These are phyloP conservation scores for Zygogramma bicolorata DNA, from an alignment of 2,888 invertebrate genomes.

Conservation along the genomic window DNA sequence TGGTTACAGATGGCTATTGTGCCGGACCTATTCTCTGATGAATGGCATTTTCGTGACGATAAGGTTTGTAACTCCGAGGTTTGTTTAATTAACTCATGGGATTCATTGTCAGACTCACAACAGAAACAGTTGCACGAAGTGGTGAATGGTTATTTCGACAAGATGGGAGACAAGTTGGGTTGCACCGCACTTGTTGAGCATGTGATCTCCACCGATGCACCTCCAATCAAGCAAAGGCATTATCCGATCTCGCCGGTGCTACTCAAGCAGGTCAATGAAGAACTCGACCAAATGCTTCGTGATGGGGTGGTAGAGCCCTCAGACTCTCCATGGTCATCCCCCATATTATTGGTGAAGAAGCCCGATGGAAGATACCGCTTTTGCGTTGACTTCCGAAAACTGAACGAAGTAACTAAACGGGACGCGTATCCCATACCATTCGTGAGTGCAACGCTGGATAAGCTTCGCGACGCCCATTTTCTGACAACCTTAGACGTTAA, in stretches of 20 bases:
- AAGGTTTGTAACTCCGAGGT: not conserved
- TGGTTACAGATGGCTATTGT: conserved; percentile 31
- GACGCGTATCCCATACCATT: conserved; percentile 35
- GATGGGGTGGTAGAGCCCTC: conserved; percentile 48
- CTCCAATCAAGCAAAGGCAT: conserved; percentile 42
- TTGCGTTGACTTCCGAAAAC: conserved; percentile 46
- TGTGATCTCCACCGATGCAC: no score
- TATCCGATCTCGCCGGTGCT: conserved; percentile 34
- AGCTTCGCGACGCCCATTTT: conserved; percentile 26
- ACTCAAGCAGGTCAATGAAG: conserved; percentile 29
- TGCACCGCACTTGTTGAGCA: conserved; percentile 14
- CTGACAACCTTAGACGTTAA: conserved; percentile 36
- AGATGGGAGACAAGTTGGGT: conserved; percentile 23
- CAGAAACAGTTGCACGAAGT: not conserved
- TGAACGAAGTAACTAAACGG: conserved; percentile 43
- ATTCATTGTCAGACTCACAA: conserved; percentile 14
- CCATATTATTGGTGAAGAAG: conserved; percentile 54
- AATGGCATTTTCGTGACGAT: conserved; percentile 18
- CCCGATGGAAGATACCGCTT: conserved; percentile 51
- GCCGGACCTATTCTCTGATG: conserved; percentile 20
- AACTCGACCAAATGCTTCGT: conserved; percentile 47
- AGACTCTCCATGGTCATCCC: conserved; percentile 54
- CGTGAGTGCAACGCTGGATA: conserved; percentile 23
- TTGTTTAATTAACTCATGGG: not conserved
- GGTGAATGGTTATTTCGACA: conserved; percentile 30